These are phyloP conservation scores for Oryzias javanicus DNA, from an alignment of 2,113 vertebrate species.

Conservation along the genomic window DNA sequence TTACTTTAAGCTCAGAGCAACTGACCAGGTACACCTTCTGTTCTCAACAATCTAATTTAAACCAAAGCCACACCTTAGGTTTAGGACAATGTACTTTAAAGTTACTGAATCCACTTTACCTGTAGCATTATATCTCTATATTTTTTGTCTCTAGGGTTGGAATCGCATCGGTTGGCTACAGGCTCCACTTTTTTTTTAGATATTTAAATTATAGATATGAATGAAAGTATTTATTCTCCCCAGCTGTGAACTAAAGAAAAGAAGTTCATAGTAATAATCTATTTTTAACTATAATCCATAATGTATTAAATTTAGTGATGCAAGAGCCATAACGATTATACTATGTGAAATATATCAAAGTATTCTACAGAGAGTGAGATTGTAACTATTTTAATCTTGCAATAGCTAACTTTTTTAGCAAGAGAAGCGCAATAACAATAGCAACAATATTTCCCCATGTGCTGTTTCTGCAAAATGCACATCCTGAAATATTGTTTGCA, in stretches of 20 bases:
- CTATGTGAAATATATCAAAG: slow-evolving; percentile 35
- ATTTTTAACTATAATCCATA: slow-evolving; percentile 65
- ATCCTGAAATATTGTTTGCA: slow-evolving; percentile 32
- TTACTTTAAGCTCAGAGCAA: slow-evolving; percentile 40
- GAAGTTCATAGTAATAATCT: slow-evolving; percentile 57
- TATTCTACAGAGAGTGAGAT: slow-evolving; percentile 55
- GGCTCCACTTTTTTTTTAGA: slow-evolving; percentile 14
- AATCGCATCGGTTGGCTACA: slow-evolving; percentile 43
- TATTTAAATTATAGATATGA: slow-evolving; percentile 35
- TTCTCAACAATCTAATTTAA: slow-evolving; percentile 56
- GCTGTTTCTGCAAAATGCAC: slow-evolving; percentile 40
- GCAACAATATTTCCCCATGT: slow-evolving; percentile 23
- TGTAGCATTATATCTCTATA: slow-evolving; percentile 51
- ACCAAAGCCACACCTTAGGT: slow-evolving; percentile 60
- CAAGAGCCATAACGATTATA: slow-evolving; percentile 62
- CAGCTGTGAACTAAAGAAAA: slow-evolving; percentile 27
- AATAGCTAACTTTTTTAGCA: slow-evolving; percentile 63
- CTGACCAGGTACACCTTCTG: slow-evolving; percentile 24
- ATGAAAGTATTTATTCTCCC: slow-evolving; percentile 50
- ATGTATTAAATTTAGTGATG: slow-evolving; percentile 54
- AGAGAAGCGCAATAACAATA: slow-evolving; percentile 60
- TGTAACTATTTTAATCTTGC: slow-evolving; percentile 60
- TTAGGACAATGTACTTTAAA: slow-evolving; percentile 35
- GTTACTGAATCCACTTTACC: slow-evolving; percentile 55
- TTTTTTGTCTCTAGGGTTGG: slow-evolving; percentile 18